Evolutionary conservation across 1,140 invertebrate species (phyloP), one percentile per base, ranked within the genome.

Genomic region (Thereuonema tuberculata): DNA sequence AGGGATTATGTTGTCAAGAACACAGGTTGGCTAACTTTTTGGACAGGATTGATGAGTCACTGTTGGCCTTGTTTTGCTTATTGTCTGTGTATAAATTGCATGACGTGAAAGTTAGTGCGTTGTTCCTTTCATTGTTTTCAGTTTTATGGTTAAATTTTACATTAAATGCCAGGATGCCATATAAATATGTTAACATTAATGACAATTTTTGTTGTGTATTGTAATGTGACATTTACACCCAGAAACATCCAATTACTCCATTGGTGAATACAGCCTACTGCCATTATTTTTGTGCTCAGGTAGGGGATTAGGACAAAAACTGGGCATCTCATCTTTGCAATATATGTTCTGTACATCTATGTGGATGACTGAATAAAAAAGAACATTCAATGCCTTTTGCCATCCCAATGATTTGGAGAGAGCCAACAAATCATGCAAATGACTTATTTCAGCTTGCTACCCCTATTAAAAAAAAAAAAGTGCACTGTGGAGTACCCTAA

Each of bases 391-490:
- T 66, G 56, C 21, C 52, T 24, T 67, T 65, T 65, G 61, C 55
- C 14, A 27, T 65, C 31, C 63, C 66, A 55, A 64, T 55, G 61
- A 54, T 67, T 53, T 56, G 65, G 65, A 67, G 61, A 37, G 61
- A 64, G 59, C 62, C 58, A 1, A 62, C 24, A 52, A 56, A 63
- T 56, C 57, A 65, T 49, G n/a, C 27, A 14, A 28, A 20, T 37
- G 59, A 63, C 60, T 67, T 67, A 65, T 50, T 67, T 66, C 26
- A 67, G 65, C 46, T n/a, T 66, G 28, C 20, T 20, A 5, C 25
- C 49, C 20, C 49, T 20, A 5, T 20, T 9, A 20, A 52, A 21
- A 52, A 52, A 52, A 9, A 52, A 52, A 14, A 52, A 52, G 49
- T 20, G 25, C 5, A 52, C 3, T 23, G 25, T 52, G 14, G 49